Evolutionary conservation across 35 echinoderm and acorn worm genomes (phyloP), one percentile per base, ranked within the genome.

Genomic region (Holothuria glaberrima): DNA sequence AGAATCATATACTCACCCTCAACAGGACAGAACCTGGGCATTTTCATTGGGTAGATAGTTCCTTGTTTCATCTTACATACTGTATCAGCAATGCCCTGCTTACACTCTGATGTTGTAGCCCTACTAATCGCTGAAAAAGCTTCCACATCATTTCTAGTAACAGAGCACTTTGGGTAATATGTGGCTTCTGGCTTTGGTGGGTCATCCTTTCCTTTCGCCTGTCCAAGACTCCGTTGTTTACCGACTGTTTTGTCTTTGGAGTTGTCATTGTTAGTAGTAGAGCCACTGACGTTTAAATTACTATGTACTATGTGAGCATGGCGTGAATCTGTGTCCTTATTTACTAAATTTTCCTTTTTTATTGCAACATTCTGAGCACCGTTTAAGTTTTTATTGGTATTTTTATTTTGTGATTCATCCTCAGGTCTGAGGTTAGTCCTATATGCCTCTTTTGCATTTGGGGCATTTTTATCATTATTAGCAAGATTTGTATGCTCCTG

Each of bases 31-130:
- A 86, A 85, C 27, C 93, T 50, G 10, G 87, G 91, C 58, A 94
- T 68, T 44, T 79, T 85, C 31, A 45, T 38, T 1, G 96, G 96
- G 90, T 93, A 99, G 4, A 99, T 52, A 46, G 70, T 80, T 25
- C 83, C 75, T 44, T 93, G 65, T 31, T 92, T 68, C 38, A 92
- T 83, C 32, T 74, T 73, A 89, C 97, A 99, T 18, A 95, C 90
- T 13, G 70, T 91, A 75, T 99, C 93, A 20, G 93, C 92, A 61
- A 99, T 99, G 21, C 87, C 75, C 75, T 99, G 93, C 66, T 99
- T 99, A 90, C 97, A 99, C 32, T 92, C 66, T 16, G 75, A 30
- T 1, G 91, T 89, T 2, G 59, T 66, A 22, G 97, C 97, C 5
- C 97, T 68, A 57, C 71, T 89, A 88, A 99, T 70, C 28, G 97